Evolutionary conservation across 1,140 invertebrate genomes (phyloP).

Genomic region (Thaumetopoea pityocampa): DNA sequence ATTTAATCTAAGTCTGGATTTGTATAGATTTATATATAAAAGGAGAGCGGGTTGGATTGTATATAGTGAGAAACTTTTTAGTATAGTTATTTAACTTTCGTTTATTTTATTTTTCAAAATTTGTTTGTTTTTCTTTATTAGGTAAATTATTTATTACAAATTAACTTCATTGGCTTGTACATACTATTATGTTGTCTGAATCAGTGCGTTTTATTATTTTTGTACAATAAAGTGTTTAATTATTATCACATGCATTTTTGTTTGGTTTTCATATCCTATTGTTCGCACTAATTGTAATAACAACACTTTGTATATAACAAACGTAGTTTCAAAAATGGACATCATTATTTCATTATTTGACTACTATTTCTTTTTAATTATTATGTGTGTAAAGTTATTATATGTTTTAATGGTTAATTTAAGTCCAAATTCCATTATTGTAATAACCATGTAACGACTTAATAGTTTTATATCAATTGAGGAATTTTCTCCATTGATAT

Average conservation of each 20-base stretch:
- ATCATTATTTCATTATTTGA: too few species aligned
- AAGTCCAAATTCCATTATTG: too few species aligned
- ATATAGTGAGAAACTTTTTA: conserved; percentile 28
- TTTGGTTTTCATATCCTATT: conserved; percentile 7
- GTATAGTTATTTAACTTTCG: conserved; percentile 19
- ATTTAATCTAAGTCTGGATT: conserved; percentile 50
- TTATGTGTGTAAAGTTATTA: too few species aligned
- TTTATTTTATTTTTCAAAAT: conserved; percentile 25
- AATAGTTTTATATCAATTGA: too few species aligned
- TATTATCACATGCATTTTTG: conserved; percentile 6
- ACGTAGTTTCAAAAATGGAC: too few species aligned
- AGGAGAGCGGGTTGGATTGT: conserved; percentile 22
- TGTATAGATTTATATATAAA: conserved; percentile 29
- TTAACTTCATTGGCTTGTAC: conserved; percentile 38
- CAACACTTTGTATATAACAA: too few species aligned
- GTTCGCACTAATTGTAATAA: too few species aligned
- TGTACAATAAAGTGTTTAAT: conserved; percentile 32
- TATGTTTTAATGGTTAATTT: too few species aligned
- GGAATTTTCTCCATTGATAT: too few species aligned
- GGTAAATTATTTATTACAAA: conserved; percentile 40
- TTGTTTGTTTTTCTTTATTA: conserved; percentile 24
- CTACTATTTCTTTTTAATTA: too few species aligned
- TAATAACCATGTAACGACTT: too few species aligned
- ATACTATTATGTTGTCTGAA: conserved; percentile 31
- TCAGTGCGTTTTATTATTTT: conserved; percentile 26